Conservation (phyloP, 2,113 vertebrate species). For the Hemicordylus capensis region DNA sequence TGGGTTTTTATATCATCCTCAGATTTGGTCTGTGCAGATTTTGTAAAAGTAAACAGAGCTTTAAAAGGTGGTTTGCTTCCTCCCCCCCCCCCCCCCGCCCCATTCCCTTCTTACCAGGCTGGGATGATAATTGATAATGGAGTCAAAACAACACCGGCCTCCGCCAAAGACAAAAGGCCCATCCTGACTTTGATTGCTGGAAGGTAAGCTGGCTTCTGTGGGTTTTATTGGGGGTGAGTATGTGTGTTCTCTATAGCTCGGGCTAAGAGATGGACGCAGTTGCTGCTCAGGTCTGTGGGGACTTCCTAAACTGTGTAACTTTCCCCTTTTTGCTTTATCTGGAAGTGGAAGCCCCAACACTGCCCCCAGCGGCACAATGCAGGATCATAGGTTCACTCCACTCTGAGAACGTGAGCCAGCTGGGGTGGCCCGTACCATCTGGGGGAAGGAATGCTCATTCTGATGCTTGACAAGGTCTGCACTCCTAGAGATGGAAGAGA, state of each 20-base stretch:
- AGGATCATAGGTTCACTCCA: no score
- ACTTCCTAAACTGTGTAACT: background rate
- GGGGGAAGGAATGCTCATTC: no score
- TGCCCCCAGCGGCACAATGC: background rate
- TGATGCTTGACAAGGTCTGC: no score
- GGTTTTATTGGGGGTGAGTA: conserved; percentile 21
- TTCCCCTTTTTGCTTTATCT: background rate
- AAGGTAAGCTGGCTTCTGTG: conserved; percentile 77
- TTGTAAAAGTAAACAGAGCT: background rate
- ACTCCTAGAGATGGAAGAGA: no score
- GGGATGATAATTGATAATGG: conserved; percentile 98
- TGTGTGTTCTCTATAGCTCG: conserved; percentile 7
- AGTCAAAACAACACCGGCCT: conserved; percentile 93
- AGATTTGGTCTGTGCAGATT: background rate
- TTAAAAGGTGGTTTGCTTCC: background rate
- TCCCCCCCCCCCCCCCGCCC: no score
- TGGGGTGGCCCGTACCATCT: no score
- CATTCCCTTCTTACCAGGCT: conserved; percentile 77
- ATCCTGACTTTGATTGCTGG: conserved; percentile 91
- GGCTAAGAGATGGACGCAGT: background rate
- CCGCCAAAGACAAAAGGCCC: conserved; percentile 93
- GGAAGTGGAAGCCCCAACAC: background rate
- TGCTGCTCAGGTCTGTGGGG: background rate
- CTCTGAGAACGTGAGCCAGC: no score
- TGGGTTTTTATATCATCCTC: background rate